Evolutionary conservation across 1,140 invertebrate species (phyloP).

Genomic region (Druon quercuslanigerum): DNA sequence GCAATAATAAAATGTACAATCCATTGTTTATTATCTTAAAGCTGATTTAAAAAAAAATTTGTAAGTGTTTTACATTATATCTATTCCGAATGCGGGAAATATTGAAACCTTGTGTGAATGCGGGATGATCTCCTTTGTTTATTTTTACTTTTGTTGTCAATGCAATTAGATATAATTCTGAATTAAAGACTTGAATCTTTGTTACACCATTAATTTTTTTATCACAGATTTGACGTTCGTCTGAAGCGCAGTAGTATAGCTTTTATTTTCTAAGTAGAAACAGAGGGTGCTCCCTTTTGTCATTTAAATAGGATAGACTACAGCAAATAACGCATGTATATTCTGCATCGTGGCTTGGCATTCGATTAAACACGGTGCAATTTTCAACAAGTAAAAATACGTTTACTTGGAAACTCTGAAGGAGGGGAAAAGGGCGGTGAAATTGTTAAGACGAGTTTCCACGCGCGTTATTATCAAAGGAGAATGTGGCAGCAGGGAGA

Average conservation of each 20-base stretch:
- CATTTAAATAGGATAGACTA: conserved; percentile 4
- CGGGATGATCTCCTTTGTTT: conserved; percentile 2
- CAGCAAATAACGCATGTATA: neutral
- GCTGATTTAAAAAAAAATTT: too few relatives aligned
- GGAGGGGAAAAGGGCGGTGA: neutral
- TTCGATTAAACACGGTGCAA: neutral
- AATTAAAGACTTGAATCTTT: neutral
- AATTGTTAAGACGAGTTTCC: neutral
- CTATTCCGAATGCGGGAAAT: conserved; percentile 1
- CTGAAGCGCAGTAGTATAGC: neutral
- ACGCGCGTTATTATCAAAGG: neutral
- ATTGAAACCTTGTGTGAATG: neutral
- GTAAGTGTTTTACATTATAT: neutral
- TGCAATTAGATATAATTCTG: conserved; percentile 2
- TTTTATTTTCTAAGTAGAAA: neutral
- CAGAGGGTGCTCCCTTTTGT: neutral
- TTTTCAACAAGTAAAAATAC: conserved; percentile 10
- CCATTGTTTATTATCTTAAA: too few relatives aligned
- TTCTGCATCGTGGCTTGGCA: neutral
- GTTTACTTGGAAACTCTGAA: neutral
- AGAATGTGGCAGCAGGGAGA: neutral
- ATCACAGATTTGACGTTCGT: too few relatives aligned
- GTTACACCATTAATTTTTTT: too few relatives aligned
- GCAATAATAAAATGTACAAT: too few relatives aligned
- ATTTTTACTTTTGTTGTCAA: neutral